Percentiles rank a stretch among this genome's conserved stretches.
These are phyloP conservation scores for Phengaris alcon DNA, from an alignment of 2,888 invertebrate species.

Conservation along the genomic window DNA sequence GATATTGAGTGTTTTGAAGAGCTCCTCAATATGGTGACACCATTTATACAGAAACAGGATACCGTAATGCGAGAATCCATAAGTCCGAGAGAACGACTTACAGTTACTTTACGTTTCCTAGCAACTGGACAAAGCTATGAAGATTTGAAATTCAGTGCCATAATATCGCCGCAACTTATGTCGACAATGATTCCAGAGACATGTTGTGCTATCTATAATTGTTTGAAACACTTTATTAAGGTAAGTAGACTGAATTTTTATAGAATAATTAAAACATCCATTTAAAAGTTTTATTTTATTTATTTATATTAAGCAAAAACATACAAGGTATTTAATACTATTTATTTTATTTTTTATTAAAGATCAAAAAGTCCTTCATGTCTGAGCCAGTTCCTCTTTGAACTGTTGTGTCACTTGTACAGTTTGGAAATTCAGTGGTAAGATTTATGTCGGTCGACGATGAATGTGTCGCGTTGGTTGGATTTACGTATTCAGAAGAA, in stretches of 20 bases:
- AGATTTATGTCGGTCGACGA: background rate
- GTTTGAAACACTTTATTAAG: slow-evolving; percentile 31
- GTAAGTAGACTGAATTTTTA: slow-evolving; percentile 27
- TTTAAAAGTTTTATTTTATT: slow-evolving; percentile 30
- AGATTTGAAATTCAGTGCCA: slow-evolving; percentile 35
- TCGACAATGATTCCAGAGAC: slow-evolving; percentile 36
- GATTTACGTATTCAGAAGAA: background rate
- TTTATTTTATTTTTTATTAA: slow-evolving; percentile 20
- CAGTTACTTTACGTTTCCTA: slow-evolving; percentile 2
- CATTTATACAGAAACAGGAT: slow-evolving; percentile 2
- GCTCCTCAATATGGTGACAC: slow-evolving; percentile 36
- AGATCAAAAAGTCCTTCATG: slow-evolving; percentile 26
- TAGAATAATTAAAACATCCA: slow-evolving; percentile 30
- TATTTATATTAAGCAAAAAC: slow-evolving; percentile 17
- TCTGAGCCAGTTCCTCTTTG: slow-evolving; percentile 19
- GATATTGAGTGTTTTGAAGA: background rate
- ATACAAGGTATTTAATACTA: slow-evolving; percentile 23
- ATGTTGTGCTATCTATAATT: slow-evolving; percentile 34
- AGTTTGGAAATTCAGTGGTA: slow-evolving; percentile 27
- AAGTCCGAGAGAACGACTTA: slow-evolving; percentile 35
- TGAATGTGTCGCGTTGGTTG: slow-evolving; percentile 1
- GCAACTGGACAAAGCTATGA: slow-evolving; percentile 37
- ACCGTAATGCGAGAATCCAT: slow-evolving; percentile 17
- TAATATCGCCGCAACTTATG: slow-evolving; percentile 37
- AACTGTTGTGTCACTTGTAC: slow-evolving; percentile 18